These are phyloP conservation scores for Otolemur crassicaudatus DNA, from an alignment of 2,797 vertebrate species.

Conservation along the genomic window DNA sequence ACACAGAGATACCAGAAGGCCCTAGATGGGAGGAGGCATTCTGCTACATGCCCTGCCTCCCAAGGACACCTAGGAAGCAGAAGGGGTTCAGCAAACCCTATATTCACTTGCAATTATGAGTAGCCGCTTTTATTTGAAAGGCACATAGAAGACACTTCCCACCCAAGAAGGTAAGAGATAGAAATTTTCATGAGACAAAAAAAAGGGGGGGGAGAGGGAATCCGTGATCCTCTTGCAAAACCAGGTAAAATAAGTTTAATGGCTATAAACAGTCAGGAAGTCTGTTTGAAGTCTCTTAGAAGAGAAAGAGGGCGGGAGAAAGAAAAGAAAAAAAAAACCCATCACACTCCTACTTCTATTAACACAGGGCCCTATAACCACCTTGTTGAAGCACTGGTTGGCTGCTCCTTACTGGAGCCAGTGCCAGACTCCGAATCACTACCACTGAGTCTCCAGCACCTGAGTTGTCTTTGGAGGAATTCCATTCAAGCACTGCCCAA, in stretches of 20 bases:
- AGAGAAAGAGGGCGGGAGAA: background rate
- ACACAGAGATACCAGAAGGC: background rate
- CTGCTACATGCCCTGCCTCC: background rate
- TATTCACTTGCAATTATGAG: conserved; percentile 62
- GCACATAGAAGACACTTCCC: background rate
- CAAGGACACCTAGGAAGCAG: background rate
- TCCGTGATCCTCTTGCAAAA: conserved; percentile 74
- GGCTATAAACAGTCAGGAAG: conserved; percentile 58
- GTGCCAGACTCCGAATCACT: conserved; percentile 79
- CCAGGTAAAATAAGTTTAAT: conserved; percentile 65
- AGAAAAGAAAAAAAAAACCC: background rate
- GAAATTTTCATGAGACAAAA: conserved; percentile 57
- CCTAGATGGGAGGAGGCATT: background rate
- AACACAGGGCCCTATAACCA: conserved; percentile 41
- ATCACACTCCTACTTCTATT: conserved; percentile 20
- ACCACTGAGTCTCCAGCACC: conserved; percentile 65
- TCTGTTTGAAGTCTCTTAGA: conserved; percentile 70
- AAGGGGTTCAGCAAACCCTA: background rate
- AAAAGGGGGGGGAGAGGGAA: accelerated
- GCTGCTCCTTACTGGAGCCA: conserved; percentile 72
- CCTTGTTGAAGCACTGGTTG: conserved; percentile 41
- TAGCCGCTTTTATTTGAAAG: conserved; percentile 67
- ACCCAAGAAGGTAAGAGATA: conserved; percentile 37
- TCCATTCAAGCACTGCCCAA: conserved; percentile 72
- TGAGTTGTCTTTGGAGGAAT: conserved; percentile 80